Base-by-base conservation (phyloP, 1,140 invertebrate genomes). In the Leptinotarsa texana region DNA sequence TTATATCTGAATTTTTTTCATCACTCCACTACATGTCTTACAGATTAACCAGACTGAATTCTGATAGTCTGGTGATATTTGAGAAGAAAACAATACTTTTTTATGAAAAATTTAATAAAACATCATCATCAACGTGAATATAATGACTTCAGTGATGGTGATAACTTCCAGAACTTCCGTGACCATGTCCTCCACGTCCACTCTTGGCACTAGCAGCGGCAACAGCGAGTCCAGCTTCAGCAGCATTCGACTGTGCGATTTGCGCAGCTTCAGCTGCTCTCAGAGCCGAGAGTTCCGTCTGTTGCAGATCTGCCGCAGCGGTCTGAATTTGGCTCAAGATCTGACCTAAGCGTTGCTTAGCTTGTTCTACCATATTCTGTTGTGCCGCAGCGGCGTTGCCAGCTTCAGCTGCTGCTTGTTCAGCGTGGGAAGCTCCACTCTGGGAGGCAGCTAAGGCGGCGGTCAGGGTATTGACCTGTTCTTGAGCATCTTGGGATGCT, bases 211-310 rank as follows among this genome's bases (percentile, higher is more conserved):
- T 79, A 15, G 80, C 70, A 48, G 79, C 79, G 6, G 80, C 79
- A 21, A 78, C 78, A n/a, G 76, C 79, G 27, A 75, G 73, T 18
- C 78, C 78, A 48, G 80, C 80, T 6, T 77, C 80, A 47, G 80
- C 80, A 21, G 80, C 80, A 49, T 81, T 81, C 13, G 74, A 76
- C 65, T 81, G 79, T 8, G 80, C 80, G 1, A 78, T 73, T 42
- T 81, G 79, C 8, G 80, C 80, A 57, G 80, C 63, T 74, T 77
- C 74, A 4, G 76, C 51, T 2, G 80, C 80, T 66, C 78, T 80
- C 33, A 75, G 70, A 4, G 79, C 79, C 2, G 77, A 67, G 49
- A 69, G 42, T 76, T 81, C 77, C 62, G 80, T 81, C 70, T 80
- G 72, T 47, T 76, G 74, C 3, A 81, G 74, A 24, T 76, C 79